Percentiles rank a stretch among this genome's conserved stretches.
phyloP scores from a whole-genome alignment of 1,140 invertebrate species.

The Drepana arcuata region DNA sequence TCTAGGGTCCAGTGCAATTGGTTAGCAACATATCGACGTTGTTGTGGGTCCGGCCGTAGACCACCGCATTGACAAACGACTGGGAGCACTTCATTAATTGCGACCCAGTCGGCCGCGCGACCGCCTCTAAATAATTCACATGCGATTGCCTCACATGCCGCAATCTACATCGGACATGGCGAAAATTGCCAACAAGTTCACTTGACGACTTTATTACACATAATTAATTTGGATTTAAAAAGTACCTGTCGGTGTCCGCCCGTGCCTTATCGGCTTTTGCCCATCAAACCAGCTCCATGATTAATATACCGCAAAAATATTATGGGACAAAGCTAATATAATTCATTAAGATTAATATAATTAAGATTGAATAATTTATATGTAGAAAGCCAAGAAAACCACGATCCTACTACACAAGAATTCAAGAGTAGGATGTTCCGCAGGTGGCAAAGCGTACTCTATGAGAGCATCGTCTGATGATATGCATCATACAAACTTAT shows the following conservation, averaged over 20 bases:
- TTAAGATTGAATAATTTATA: too few species aligned
- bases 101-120: constrained; percentile 36
- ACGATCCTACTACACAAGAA: too few species aligned
- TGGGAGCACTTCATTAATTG: constrained; percentile 63
- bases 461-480: too few species aligned
- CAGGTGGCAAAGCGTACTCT: too few species aligned
- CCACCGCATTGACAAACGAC: constrained; percentile 54
- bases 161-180: constrained; percentile 26
- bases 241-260: constrained; percentile 3
- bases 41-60: constrained; percentile 24
- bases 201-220: constrained; percentile 16
- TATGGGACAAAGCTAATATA: too few species aligned
- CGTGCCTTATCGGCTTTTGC: too few species aligned
- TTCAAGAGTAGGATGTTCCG: too few species aligned
- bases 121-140: constrained; percentile 65
- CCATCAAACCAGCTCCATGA: too few species aligned
- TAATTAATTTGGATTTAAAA: constrained; percentile 24
- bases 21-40: constrained; percentile 31
- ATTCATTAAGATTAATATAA: too few species aligned
- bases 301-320: too few species aligned
- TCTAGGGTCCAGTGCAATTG: background rate
- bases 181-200: constrained; percentile 23
- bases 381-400: too few species aligned
- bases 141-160: constrained; percentile 27
- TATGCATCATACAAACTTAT: too few species aligned